A percentile compares a stretch with the other conserved stretches of the same genome.
Evolutionary conservation across 1,140 invertebrate genomes (phyloP).

Genomic region (Coenobita brevimanus): DNA sequence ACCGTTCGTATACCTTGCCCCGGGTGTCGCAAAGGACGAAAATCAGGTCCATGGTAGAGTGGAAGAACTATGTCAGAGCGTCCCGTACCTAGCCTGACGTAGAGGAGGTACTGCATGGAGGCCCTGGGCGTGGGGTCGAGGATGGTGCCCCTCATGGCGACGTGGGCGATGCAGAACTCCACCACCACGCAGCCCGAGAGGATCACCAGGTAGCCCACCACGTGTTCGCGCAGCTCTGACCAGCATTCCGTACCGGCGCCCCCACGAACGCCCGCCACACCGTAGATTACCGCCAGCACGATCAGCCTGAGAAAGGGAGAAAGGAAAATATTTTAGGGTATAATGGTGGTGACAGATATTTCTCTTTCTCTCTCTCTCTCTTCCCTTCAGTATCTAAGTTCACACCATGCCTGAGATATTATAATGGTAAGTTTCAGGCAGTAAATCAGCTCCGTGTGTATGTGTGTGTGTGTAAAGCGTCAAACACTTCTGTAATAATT

Average conservation of each 20-base stretch:
- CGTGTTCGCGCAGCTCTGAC: conserved; percentile 79
- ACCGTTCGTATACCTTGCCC: too few relatives aligned
- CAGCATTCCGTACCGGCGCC: conserved; percentile 40
- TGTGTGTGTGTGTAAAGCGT: neutral
- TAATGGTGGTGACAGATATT: neutral
- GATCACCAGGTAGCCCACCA: conserved; percentile 83
- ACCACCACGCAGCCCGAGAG: conserved; percentile 80
- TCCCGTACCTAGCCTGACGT: conserved; percentile 86
- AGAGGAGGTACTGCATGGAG: conserved; percentile 88
- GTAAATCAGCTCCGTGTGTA: neutral
- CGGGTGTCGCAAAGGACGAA: too few relatives aligned
- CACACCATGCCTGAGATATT: neutral
- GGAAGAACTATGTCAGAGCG: too few relatives aligned
- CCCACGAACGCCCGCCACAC: conserved; percentile 40
- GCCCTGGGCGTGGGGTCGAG: conserved; percentile 83
- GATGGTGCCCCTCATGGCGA: conserved; percentile 88
- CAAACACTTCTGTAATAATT: too few relatives aligned
- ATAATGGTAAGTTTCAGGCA: neutral
- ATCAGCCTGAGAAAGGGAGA: conserved; percentile 52
- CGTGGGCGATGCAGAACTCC: conserved; percentile 83
- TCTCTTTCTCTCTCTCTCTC: neutral
- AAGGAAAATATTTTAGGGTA: neutral
- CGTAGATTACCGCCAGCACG: conserved; percentile 64
- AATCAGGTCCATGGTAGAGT: too few relatives aligned
- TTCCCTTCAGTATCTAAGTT: neutral